Evolutionary conservation across 1,140 invertebrate genomes (phyloP), one percentile per base, ranked within the genome.

Genomic region (Drosophila kanapiae): DNA sequence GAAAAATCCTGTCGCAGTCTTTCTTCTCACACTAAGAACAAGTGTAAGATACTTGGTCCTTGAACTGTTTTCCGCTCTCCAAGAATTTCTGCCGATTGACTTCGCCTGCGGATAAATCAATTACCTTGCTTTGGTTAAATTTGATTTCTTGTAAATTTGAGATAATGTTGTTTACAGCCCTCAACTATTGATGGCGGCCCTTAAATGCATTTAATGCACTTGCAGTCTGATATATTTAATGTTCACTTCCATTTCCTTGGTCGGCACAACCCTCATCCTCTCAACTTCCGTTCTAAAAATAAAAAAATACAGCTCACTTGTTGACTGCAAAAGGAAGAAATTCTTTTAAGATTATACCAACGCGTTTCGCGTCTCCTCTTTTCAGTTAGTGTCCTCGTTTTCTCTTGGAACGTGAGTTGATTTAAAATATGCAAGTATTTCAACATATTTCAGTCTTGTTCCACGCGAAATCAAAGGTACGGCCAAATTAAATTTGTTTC

Each of bases 401-500:
- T 23, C 37, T 11, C 13, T 3, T 38, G 53, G 69, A n/a, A 72
- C 69, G 67, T 72, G 67, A 72, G 67, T 48, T 71, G 53, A 60
- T 60, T 72, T 40, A 51, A 38, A 57, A 42, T 37, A 31, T 29
- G 42, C 37, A 59, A 37, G 29, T 6, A 59, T 54, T 13, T 37
- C 56, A 27, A 57, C 43, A 31, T 60, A 47, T 49, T 59, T 71
- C 31, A 71, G 69, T 49, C 67, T 31, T 72, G 8, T 33, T 71
- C 31, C 43, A 40, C 23, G 35, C 35, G 23, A 70, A 82, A 82
- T 69, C 75, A 78, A 82, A 82, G 61, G 42, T 23, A 68, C 43
- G 58, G 37, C 29, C 37, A 82, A 82, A 78, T 75, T 74, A 49
- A 59, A 83, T 83, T 79, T 49, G 45, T 49, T n/a, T 6, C 9